Evolutionary conservation across 2,888 invertebrate genomes (phyloP), one percentile per base, ranked within the genome.

Genomic region (Dendrolimus pini): DNA sequence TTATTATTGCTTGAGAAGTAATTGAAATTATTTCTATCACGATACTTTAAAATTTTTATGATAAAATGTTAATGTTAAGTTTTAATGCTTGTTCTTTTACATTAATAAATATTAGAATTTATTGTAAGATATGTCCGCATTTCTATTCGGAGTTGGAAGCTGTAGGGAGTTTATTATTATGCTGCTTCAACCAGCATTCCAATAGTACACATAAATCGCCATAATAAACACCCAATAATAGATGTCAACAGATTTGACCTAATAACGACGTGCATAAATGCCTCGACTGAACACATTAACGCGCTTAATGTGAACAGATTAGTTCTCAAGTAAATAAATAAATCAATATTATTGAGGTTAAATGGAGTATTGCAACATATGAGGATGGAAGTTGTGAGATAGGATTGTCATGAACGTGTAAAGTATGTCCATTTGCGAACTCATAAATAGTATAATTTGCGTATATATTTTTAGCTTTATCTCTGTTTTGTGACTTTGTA

Each of bases 311-410:
- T 52, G 41, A 30, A 55, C 41, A 52, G 59, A 58, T 59, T 57
- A 62, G 65, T 67, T 47, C 47, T 3, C 47, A 70, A 73, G 70
- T 70, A 70, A 65, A 66, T 70, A 70, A 65, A 66, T 76, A 74
- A 75, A 75, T 69, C 66, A 66, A 60, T 59, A 61, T 66, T 63
- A 70, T 70, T 66, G 65, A 69, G 69, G 72, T 72, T 64, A 68
- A 72, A 70, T 67, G 58, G 60, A 58, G 59, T 62, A 61, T 64
- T 60, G 62, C 55, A 55, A 55, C 56, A 53, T 54, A 55, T 53
- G 41, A 14, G 59, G 54, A 58, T 60, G 30, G 30, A 30, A 30
- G 30, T 30, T 9, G 9, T 47, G 47, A 47, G 47, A 10, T 47
- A 30, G 30, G 6, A 30, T 30, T 30, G 30, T 30, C 30, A 30